phyloP scores from a whole-genome alignment of 2,113 vertebrate genomes.

The Eudyptes chrysolophus region DNA sequence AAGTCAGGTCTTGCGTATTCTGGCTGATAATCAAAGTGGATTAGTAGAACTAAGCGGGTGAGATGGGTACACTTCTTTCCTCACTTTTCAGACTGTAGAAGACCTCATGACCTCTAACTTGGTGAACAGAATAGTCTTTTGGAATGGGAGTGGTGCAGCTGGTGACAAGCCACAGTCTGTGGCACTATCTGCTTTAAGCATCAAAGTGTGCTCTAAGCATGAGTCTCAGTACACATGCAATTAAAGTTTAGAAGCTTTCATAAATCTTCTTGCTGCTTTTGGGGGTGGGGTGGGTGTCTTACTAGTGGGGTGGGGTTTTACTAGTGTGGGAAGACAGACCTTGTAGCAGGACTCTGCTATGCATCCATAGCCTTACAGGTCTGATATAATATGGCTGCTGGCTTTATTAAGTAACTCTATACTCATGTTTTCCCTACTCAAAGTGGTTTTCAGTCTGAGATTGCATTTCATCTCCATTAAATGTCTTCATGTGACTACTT shows the following conservation, averaged over 20 bases:
- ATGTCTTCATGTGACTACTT: conserved; percentile 4
- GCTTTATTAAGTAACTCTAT: neutral
- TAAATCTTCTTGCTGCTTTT: neutral
- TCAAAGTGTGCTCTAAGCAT: neutral
- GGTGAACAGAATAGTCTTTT: neutral
- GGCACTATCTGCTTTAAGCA: neutral
- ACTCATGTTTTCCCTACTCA: neutral
- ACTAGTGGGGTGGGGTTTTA: neutral
- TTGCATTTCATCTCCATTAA: neutral
- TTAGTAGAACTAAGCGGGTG: neutral
- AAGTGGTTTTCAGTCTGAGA: neutral
- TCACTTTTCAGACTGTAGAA: neutral
- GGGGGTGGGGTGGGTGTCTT: neutral
- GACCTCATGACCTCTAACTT: neutral
- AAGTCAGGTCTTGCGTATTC: neutral
- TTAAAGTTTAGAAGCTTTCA: neutral
- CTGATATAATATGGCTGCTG: neutral
- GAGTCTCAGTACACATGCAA: neutral
- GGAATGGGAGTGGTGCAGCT: neutral
- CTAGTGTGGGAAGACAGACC: neutral
- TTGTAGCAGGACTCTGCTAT: neutral
- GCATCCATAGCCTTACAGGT: neutral
- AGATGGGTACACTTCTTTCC: neutral
- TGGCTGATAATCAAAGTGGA: neutral
- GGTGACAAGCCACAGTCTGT: neutral